Evolutionary conservation across 2,797 vertebrate species (phyloP), one percentile per base, ranked within the genome.

Genomic region (Enoplosus armatus): DNA sequence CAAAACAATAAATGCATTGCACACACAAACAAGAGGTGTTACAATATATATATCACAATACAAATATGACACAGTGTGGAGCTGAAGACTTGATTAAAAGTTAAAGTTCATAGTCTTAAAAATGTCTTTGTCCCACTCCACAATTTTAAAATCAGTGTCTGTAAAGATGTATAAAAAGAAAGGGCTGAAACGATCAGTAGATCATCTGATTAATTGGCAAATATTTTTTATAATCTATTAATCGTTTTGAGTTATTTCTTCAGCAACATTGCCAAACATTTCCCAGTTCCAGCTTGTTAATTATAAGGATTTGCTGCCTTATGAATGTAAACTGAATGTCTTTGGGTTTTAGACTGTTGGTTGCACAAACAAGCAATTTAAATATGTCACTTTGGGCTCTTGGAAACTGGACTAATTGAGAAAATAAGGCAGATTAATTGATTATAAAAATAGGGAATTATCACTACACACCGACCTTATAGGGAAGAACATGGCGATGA

Each of bases 401-500:
- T 1, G 22, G 35, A 53, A 53, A 39, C 64, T 39, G 33, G 3
- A 41, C 18, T 24, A 6, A 50, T 35, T 24, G 6, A 63, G 20
- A 9, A 35, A 24, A 50, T 65, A 48, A 50, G n/a, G 60, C 41
- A 62, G 16, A 31, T 18, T 66, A 39, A 35, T 33, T 1, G 2
- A 10, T 35, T 50, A 50, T 50, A 24, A n/a, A 55, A 56, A 29
- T 5, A 55, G n/a, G n/a, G n/a, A n/a, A n/a, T n/a, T n/a, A n/a
- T n/a, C n/a, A n/a, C n/a, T n/a, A n/a, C n/a, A n/a, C n/a, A 63
- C 89, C 89, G 58, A 97, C 96, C 96, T 94, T 82, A 92, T 82
- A 4, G 95, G 94, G 45, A 95, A 68, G 88, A 95, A 95, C 94
- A 95, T 88, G 63, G 96, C 94, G 9, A 96, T 85, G 86, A 96